Base-by-base conservation (phyloP, 2,797 vertebrate genomes). In the Pangasius macronema region DNA sequence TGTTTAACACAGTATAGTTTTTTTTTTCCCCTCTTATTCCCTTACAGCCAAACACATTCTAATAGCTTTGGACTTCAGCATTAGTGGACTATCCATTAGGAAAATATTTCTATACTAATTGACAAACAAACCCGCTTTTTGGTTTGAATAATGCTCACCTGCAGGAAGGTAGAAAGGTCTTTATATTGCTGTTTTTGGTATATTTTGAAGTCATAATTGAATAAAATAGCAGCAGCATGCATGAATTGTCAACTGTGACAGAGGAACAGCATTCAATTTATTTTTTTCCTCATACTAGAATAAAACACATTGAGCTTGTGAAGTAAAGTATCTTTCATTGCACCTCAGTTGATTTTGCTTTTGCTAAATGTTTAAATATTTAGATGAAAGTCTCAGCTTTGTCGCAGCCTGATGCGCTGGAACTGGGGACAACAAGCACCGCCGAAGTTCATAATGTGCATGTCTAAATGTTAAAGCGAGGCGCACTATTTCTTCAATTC, bases 391-490 rank as follows among this genome's bases (percentile, higher is more conserved):
- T 63, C 24, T 61, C 24, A 10, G 39, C 46, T 51, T 53, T 33
- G 61, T 22, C 68, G 18, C 42, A 49, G 67, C 61, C 33, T 84
- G 72, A 86, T 82, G 76, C 22, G 65, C 80, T 84, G 42, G 65
- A 83, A 72, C 63, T 13, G 16, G 14, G 51, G 53, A 24, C 39
- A 70, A 55, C 33, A 20, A 14, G 6, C 14, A 53, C 75, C 1
- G 46, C 63, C 30, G 59, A 85, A 84, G 65, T 83, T 86, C 73
- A 72, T 88, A 85, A 87, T 87, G 88, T 82, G 87, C 49, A 80
- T 76, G 27, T 86, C 85, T 84, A 61, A 84, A 88, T 87, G 72
- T 82, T 67, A 68, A 86, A 84, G 73, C 65, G 70, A 81, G 80
- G 65, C 39, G 49, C 75, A 61, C 51, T 87, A 77, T 88, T 91